Base-by-base conservation (phyloP, 2,888 invertebrate species). In the Acholoe squamosa region DNA sequence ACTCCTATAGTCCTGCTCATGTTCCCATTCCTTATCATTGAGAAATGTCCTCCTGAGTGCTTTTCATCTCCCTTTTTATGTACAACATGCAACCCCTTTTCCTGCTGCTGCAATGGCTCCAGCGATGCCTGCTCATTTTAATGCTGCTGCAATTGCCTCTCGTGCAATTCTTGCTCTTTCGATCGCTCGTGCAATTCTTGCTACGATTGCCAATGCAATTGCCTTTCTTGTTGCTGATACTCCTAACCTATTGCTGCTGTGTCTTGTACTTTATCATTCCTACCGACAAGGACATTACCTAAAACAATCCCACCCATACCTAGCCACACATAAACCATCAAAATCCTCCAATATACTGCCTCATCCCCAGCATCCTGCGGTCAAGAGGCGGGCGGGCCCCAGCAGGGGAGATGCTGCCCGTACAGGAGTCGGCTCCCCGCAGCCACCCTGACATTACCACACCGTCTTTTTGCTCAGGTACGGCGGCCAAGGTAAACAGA, bases 401-500 rank as follows among this genome's bases (percentile, higher is more conserved):
- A 19, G n/a, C 77, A 28, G 77, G 77, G 77, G 77, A 77, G 77
- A 33, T 67, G 67, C 77, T 31, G 19, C 77, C 77, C 19, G 34
- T 34, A 10, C 77, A 77, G 77, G 77, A 77, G 77, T 19, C 34
- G 77, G 14, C 61, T 54, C 54, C 33, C 86, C 86, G 28, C 5
- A 25, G 54, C 28, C 54, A 28, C 25, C 56, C 54, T 7, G 10
- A 52, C 86, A 86, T 86, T 86, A 86, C 19, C 19, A 12, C 54
- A 7, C 52, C 22, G 86, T 86, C 52, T 86, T 52, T 54, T 54
- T 86, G 86, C 86, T 86, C 86, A 86, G 28, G 56, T 86, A 86
- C 52, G 86, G 86, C n/a, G 54, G 86, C 86, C 86, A 54, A 86
- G 54, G 86, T 86, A 86, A 86, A 86, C 86, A 86, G 28, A 86